A percentile compares a stretch with the other conserved stretches of the same genome.
phyloP scores from a whole-genome alignment of 2,888 invertebrate species.

The Toxonevra muliebris region DNA sequence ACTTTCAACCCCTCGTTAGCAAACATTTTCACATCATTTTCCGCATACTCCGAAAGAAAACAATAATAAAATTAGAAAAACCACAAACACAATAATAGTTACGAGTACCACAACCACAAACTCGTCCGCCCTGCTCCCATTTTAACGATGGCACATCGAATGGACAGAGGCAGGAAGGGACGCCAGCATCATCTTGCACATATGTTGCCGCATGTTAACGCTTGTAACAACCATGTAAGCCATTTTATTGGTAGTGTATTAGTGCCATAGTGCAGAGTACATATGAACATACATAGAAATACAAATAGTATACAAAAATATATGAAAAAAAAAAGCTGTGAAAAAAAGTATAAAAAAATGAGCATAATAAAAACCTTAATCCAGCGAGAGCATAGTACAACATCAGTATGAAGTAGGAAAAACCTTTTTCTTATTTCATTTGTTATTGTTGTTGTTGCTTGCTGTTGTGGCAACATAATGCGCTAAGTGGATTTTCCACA shows the following conservation, averaged over 20 bases:
- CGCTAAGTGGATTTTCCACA: conserved; percentile 22
- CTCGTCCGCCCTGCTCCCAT: not conserved
- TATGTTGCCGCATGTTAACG: conserved; percentile 45
- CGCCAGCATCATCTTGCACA: conserved; percentile 25
- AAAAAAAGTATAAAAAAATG: not conserved
- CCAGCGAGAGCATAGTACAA: conserved; percentile 8
- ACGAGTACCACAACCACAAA: conserved; percentile 1
- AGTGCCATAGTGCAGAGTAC: too few species aligned
- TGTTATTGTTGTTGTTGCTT: conserved; percentile 1
- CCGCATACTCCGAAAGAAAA: conserved; percentile 6
- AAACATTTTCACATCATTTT: conserved; percentile 27
- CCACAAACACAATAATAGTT: conserved; percentile 14
- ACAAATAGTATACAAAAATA: conserved; percentile 6
- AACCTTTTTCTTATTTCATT: not conserved
- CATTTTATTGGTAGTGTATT: conserved; percentile 45
- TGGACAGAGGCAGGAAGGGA: not conserved
- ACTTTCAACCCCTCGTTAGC: conserved; percentile 30
- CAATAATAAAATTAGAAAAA: conserved; percentile 17
- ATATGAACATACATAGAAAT: conserved; percentile 14
- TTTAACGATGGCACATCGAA: not conserved
- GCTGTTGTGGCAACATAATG: not conserved
- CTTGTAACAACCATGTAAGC: conserved; percentile 39
- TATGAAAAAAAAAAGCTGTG: not conserved
- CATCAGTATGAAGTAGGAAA: not conserved
- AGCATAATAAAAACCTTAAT: conserved; percentile 4